Percentiles rank a stretch among this genome's conserved stretches.
These are phyloP conservation scores for Callimorpha dominula DNA, from an alignment of 2,888 invertebrate species.

Conservation along the genomic window DNA sequence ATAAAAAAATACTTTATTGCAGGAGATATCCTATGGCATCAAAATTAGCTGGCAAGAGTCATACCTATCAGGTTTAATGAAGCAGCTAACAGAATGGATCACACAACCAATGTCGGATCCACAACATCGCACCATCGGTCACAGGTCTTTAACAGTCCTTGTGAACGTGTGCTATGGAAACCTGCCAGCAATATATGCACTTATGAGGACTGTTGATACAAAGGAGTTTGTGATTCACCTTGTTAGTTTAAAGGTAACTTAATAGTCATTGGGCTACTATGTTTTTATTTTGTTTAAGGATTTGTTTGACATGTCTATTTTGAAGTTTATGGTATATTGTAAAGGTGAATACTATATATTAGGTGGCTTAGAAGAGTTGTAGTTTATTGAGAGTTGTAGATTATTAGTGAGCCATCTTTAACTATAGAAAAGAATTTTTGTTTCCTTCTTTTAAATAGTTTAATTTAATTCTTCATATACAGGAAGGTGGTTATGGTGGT, in stretches of 20 bases:
- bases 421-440: no score
- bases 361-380: no score
- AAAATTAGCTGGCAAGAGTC: conserved; percentile 94
- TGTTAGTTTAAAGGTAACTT: conserved; percentile 86
- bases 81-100: conserved; percentile 89
- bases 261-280: no score
- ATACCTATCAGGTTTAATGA: conserved; percentile 89
- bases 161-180: conserved; percentile 94
- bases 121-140: conserved; percentile 77
- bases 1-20: conserved; percentile 48
- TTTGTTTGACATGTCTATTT: neutral
- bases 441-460: no score
- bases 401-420: no score
- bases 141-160: conserved; percentile 88
- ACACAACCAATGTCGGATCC: conserved; percentile 79
- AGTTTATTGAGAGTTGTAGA: no score
- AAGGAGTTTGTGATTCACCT: conserved; percentile 89
- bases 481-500: conserved; percentile 81
- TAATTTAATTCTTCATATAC: conserved; percentile 5
- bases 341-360: no score
- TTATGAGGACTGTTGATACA: conserved; percentile 90
- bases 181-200: conserved; percentile 90
- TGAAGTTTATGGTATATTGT: no score
- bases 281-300: neutral
- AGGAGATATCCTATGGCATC: conserved; percentile 93